Base-by-base conservation (phyloP, 2,888 invertebrate species). In the Chrysolina oricalcia region DNA sequence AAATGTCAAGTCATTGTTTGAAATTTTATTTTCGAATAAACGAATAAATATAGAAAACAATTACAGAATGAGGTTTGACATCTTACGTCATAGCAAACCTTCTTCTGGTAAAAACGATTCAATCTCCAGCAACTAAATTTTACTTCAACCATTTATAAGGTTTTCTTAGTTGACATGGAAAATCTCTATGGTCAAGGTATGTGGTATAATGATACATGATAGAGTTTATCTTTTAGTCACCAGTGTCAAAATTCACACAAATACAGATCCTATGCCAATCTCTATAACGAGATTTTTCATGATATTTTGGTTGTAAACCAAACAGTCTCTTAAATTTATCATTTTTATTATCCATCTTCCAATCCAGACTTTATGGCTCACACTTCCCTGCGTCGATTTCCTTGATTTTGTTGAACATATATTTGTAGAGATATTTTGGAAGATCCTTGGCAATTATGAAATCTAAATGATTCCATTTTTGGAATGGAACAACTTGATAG, bases 381-480 rank as follows among this genome's bases (percentile, higher is more conserved):
- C 76, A 76, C 13, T 66, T 48, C 9, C 70, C 70, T 5, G 68
- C 19, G n/a, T 73, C 63, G 23, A 73, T 43, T 17, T 73, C 41
- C 17, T 41, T 63, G 35, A 76, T 73, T 53, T 72, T 73, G 10
- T 73, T 6, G 41, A 76, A 73, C 62, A 76, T 35, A 70, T 70
- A 35, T 56, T 76, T 73, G n/a, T 70, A 73, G 13, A 76, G 63
- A 53, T 70, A 70, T 53, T 69, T 64, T 1, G 70, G 70, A 2
- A 78, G 65, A 72, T 90, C 86, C n/a, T 82, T 85, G 2, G 86
- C 89, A 86, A 86, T 90, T 6, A 91, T 76, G 79, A 90, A 91
- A 80, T 91, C 91, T n/a, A 90, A 77, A 72, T 91, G 91, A 82
- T 89, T 91, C 80, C 90, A 91, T 50, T 88, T 85, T 1, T 87